Evolutionary conservation across 2,113 vertebrate species (phyloP).

Genomic region (Anguilla japonica): DNA sequence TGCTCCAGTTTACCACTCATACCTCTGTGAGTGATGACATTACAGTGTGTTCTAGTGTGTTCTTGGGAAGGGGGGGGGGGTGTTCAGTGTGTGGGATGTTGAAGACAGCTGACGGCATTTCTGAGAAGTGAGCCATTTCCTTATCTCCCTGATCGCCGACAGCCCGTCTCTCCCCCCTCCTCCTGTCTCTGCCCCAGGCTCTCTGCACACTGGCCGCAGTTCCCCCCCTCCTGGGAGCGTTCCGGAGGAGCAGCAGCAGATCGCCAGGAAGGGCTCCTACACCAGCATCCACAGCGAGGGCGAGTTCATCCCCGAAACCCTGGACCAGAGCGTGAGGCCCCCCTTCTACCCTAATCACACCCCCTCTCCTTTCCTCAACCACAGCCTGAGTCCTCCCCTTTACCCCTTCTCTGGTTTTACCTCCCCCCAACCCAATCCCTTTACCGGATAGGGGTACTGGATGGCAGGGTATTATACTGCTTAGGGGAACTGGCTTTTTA

Average conservation of each 20-base stretch:
- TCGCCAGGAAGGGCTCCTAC: slow-evolving; percentile 87
- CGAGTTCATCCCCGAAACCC: slow-evolving; percentile 87
- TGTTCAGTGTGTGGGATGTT: not conserved
- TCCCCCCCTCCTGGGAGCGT: slow-evolving; percentile 86
- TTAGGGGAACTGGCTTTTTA: no score
- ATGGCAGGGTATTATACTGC: no score
- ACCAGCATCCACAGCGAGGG: slow-evolving; percentile 92
- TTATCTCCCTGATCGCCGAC: not conserved
- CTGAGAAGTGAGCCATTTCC: not conserved
- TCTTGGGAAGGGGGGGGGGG: no score
- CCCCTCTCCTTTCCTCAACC: slow-evolving; percentile 15
- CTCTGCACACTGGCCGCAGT: slow-evolving; percentile 83
- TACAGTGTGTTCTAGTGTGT: not conserved
- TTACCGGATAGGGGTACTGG: no score
- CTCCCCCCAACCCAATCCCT: no score
- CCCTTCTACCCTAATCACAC: not conserved
- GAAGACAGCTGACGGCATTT: not conserved
- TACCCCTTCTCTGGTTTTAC: no score
- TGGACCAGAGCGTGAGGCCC: slow-evolving; percentile 76
- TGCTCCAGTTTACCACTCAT: not conserved
- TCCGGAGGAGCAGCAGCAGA: slow-evolving; percentile 90
- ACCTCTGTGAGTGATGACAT: not conserved
- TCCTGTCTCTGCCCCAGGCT: slow-evolving; percentile 71
- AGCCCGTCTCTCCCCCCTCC: slow-evolving; percentile 57
- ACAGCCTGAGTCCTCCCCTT: not conserved